Base-by-base conservation (phyloP, 2,797 vertebrate genomes). In the Schizothorax lantsangensis region DNA sequence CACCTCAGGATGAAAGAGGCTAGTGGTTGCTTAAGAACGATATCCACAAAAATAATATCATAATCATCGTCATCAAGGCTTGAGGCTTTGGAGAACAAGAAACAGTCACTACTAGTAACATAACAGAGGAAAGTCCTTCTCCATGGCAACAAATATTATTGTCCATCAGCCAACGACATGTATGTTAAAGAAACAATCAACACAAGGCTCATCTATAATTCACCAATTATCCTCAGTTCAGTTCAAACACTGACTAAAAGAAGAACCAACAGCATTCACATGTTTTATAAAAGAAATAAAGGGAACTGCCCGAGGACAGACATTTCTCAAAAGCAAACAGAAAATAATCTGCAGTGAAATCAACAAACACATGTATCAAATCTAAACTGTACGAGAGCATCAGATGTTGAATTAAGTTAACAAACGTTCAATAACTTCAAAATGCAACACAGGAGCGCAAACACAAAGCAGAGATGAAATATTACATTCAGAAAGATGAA, bases 201-300 rank as follows among this genome's bases (percentile, higher is more conserved):
- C 69, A 73, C 5, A 26, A 45, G 9, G 52, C 9, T 57, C 17
- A 77, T 54, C 36, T 6, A 52, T 71, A 71, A 69, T 54, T 82
- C 6, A 49, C 7, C 21, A 52, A 49, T 33, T 43, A 81, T 49
- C 5, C 68, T 30, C 19, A 33, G 12, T 14, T 47, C 14, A 74
- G n/a, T 52, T 84, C 12, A 83, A 75, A 78, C 77, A 77, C 21
- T 38, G 71, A 52, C 15, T 64, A 19, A 71, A 62, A 40, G 72
- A 21, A n/a, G 12, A 62, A 74, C 57, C 23, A 43, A 52, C 11
- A 12, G 71, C n/a, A 82, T 59, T 43, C 69, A 33, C 0, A 30
- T 15, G 36, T 36, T 45, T 47, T 33, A 57, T 88, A 21, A 86
- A 26, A 88, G 64, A 84, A 36, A 90, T 45, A 87, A 4, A 72